Base-by-base conservation (phyloP, 1,140 invertebrate genomes). In the Euura saliciscinereae region DNA sequence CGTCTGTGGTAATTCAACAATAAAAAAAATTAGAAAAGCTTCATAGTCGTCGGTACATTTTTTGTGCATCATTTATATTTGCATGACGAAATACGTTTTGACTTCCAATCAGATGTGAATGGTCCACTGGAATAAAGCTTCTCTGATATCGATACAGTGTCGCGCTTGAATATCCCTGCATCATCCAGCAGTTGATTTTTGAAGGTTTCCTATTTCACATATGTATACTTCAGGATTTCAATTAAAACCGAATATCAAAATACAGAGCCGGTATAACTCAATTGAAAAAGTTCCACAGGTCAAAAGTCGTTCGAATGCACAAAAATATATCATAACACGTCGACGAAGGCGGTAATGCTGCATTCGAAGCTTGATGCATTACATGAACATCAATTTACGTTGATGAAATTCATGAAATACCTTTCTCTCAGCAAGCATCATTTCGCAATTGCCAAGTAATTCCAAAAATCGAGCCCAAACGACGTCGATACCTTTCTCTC, bases 381-480 rank as follows among this genome's bases (percentile, higher is more conserved):
- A 28, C 2, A 8, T 67, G 43, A 0, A 67, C 66, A 67, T 3
- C 11, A 6, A 67, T 42, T 4, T 11, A 8, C 43, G 4, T 59
- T 42, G 11, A n/a, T 71, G 10, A 65, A 43, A 65, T 28, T 71
- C 8, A 67, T n/a, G 7, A 71, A 82, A 70, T 84, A 91, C 91
- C 88, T 94, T 94, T 71, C 91, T 90, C 78, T 90, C 87, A 76
- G 91, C 89, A 10, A 95, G 83, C 85, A 91, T 90, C 66, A 90
- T 88, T 74, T 93, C 91, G 5, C 91, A 90, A 73, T 93, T 90
- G 67, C 91, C 88, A 4, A 95, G 83, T 43, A 89, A 78, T 73
- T 89, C 81, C 67, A 94, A 85, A 87, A 94, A 95, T 43, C 88
- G 84, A 6, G 85, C 75, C 94, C 94, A 96, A 65, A 89, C 82